A percentile compares a stretch with the other conserved stretches of the same genome.
Evolutionary conservation across 2,797 vertebrate genomes (phyloP).

Genomic region (Columba guinea): DNA sequence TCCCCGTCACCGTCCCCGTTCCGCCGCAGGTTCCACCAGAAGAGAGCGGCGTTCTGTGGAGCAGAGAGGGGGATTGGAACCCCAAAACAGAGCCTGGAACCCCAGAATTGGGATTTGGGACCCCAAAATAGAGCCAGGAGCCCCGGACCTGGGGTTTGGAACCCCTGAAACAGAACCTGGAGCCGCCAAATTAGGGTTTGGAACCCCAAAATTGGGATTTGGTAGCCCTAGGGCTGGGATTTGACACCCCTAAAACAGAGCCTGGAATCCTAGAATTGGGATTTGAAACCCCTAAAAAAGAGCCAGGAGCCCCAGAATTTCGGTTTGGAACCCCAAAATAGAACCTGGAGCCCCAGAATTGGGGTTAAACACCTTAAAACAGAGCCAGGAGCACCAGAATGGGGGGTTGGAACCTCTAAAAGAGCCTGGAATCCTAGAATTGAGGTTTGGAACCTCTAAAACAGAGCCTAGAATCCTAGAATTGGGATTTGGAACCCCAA

Average conservation of each 20-base stretch:
- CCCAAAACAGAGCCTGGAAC: background rate
- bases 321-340: background rate
- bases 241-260: background rate
- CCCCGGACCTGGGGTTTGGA: accelerated
- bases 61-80: background rate
- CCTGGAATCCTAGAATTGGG: too few relatives aligned
- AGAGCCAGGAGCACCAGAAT: accelerated
- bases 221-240: accelerated
- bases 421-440: accelerated
- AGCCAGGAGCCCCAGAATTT: too few relatives aligned
- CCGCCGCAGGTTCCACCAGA: slow-evolving; percentile 96
- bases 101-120: accelerated
- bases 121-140: background rate
- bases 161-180: background rate
- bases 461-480: accelerated
- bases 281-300: too few relatives aligned
- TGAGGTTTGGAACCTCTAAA: background rate
- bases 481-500: too few relatives aligned
- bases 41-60: slow-evolving; percentile 89
- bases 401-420: background rate
- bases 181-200: accelerated
- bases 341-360: accelerated
- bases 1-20: slow-evolving; percentile 85
- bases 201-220: too few relatives aligned
- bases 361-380: background rate